Conservation (phyloP, 2,888 invertebrate species). For the Achlya flavicornis region DNA sequence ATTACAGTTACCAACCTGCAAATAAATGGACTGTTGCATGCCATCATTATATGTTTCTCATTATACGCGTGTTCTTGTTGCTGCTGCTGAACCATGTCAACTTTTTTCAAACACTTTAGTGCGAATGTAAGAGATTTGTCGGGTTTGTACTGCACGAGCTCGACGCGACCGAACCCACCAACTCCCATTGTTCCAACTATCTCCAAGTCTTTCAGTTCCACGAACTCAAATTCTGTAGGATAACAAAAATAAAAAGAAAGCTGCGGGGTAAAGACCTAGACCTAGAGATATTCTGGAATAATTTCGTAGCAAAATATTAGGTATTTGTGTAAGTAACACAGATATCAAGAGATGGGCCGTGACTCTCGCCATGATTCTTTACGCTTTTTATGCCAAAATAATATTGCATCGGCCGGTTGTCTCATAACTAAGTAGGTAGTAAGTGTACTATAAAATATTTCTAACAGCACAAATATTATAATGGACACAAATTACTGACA, state of each 20-base stretch:
- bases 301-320: too few species aligned
- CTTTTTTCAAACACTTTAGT: constrained; percentile 94
- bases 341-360: too few species aligned
- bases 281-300: too few species aligned
- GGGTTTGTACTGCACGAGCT: constrained; percentile 86
- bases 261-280: too few species aligned
- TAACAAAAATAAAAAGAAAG: constrained; percentile 13
- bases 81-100: constrained; percentile 93
- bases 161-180: constrained; percentile 96
- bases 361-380: too few species aligned
- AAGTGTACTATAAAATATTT: too few species aligned
- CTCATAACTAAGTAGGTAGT: too few species aligned
- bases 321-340: too few species aligned
- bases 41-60: constrained; percentile 93
- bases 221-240: constrained; percentile 84
- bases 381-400: too few species aligned
- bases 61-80: constrained; percentile 95
- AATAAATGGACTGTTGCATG: constrained; percentile 91
- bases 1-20: constrained; percentile 83
- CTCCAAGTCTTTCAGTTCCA: constrained; percentile 91
- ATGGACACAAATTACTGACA: too few species aligned
- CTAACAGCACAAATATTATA: too few species aligned
- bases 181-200: constrained; percentile 94
- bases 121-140: constrained; percentile 87
- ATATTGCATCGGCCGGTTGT: too few species aligned